These are phyloP conservation scores for Hirtodrosophila alboralis DNA, from an alignment of 2,888 invertebrate genomes.

Conservation along the genomic window DNA sequence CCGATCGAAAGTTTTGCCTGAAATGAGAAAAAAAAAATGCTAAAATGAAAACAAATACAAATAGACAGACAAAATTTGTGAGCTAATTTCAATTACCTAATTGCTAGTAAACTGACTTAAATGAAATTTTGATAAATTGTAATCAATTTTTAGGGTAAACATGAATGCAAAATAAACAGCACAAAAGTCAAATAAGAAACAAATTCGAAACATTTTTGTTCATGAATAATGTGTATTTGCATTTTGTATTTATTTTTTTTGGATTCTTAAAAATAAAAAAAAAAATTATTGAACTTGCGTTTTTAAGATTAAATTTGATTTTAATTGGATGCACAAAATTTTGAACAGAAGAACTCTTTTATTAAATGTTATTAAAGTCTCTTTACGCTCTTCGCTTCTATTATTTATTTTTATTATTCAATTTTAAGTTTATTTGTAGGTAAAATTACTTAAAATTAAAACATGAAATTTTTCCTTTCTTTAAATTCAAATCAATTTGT, in stretches of 20 bases:
- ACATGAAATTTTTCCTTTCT: no score
- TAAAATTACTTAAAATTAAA: no score
- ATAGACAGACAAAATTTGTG: constrained; percentile 10
- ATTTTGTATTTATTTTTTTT: not conserved
- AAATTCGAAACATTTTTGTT: not conserved
- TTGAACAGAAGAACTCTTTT: no score
- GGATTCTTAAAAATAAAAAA: not conserved
- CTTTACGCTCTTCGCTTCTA: no score
- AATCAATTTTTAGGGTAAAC: constrained; percentile 43
- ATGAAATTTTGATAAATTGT: constrained; percentile 54
- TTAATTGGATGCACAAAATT: no score
- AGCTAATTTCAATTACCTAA: constrained; percentile 47
- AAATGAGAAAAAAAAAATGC: constrained; percentile 7
- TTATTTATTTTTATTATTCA: no score
- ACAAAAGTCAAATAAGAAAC: constrained; percentile 2
- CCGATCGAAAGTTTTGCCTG: not conserved
- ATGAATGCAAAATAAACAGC: constrained; percentile 20
- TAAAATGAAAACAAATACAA: constrained; percentile 25
- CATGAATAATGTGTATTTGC: constrained; percentile 16
- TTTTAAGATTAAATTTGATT: no score
- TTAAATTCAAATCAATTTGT: no score
- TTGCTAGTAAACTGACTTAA: constrained; percentile 41
- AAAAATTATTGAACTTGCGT: no score
- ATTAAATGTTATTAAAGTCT: no score
- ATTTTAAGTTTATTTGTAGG: no score